phyloP scores from a whole-genome alignment of 1,140 invertebrate species.

The Cardiocondyla obscurior region DNA sequence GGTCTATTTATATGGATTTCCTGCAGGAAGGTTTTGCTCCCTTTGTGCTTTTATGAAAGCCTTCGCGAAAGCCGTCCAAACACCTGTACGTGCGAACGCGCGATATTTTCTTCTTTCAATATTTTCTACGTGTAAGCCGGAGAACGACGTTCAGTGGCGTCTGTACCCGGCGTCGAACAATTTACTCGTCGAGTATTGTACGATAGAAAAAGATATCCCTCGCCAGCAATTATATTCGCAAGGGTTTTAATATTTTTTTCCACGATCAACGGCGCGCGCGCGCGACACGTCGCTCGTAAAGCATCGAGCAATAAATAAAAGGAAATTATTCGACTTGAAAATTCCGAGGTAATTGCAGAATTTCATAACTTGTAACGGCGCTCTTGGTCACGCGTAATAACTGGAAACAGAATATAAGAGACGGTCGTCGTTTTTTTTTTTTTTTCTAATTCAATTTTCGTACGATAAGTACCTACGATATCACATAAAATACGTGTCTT shows the following conservation, averaged over 20 bases:
- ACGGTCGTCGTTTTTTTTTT: not conserved
- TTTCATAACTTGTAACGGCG: too few species aligned
- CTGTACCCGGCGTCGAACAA: not conserved
- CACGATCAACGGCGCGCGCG: too few species aligned
- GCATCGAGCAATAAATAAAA: too few species aligned
- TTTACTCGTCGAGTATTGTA: not conserved
- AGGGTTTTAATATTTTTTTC: too few species aligned
- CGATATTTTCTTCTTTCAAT: conserved; percentile 27
- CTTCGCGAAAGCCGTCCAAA: conserved; percentile 17
- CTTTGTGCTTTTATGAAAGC: conserved; percentile 35
- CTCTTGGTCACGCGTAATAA: too few species aligned
- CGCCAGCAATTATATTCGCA: not conserved
- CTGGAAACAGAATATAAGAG: not conserved
- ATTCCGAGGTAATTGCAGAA: too few species aligned
- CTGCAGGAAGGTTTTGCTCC: not conserved
- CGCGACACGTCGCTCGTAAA: too few species aligned
- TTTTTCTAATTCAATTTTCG: not conserved
- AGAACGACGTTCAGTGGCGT: conserved; percentile 5
- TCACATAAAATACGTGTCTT: not conserved
- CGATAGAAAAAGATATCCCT: not conserved
- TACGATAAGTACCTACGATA: too few species aligned
- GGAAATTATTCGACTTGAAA: too few species aligned
- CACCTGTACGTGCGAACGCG: conserved; percentile 1
- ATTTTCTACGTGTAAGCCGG: conserved; percentile 4
- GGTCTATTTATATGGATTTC: not conserved